Percentiles rank a stretch among this genome's conserved stretches.
These are phyloP conservation scores for Taphrorychus bicolor DNA, from an alignment of 2,888 invertebrate species.

Conservation along the genomic window DNA sequence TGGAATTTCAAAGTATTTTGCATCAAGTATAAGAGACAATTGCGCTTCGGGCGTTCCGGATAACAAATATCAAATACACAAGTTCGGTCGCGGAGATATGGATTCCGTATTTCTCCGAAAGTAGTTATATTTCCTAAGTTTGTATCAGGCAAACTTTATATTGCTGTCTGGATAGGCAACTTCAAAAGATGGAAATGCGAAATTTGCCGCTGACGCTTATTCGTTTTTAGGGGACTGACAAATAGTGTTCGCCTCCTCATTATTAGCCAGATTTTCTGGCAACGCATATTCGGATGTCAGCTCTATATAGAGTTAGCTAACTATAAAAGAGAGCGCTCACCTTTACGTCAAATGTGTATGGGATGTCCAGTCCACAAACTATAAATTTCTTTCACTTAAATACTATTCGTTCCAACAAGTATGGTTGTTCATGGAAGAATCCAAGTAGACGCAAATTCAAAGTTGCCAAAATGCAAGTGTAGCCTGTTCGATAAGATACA, in stretches of 20 bases:
- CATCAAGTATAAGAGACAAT: constrained; percentile 45
- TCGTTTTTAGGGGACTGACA: constrained; percentile 46
- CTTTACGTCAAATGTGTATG: too few species aligned
- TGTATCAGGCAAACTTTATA: constrained; percentile 57
- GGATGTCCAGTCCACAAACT: too few species aligned
- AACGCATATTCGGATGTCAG: too few species aligned
- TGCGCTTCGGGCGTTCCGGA: constrained; percentile 46
- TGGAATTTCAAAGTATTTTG: constrained; percentile 41
- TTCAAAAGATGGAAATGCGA: constrained; percentile 48
- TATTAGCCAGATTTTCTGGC: constrained; percentile 11
- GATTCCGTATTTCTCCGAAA: constrained; percentile 50
- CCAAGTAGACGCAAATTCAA: too few species aligned
- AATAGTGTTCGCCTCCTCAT: constrained; percentile 40
- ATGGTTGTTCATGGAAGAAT: too few species aligned
- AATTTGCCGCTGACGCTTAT: constrained; percentile 39
- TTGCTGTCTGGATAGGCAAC: constrained; percentile 50
- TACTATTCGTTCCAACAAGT: too few species aligned
- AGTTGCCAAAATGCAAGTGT: too few species aligned
- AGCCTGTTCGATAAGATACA: too few species aligned
- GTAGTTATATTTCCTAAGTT: constrained; percentile 55
- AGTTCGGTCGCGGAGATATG: constrained; percentile 54
- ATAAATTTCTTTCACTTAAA: too few species aligned
- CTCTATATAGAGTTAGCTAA: too few species aligned
- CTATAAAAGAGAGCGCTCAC: too few species aligned
- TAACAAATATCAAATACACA: constrained; percentile 56